These are phyloP conservation scores for Tiaroga cobitis DNA, from an alignment of 2,797 vertebrate species.

Conservation along the genomic window DNA sequence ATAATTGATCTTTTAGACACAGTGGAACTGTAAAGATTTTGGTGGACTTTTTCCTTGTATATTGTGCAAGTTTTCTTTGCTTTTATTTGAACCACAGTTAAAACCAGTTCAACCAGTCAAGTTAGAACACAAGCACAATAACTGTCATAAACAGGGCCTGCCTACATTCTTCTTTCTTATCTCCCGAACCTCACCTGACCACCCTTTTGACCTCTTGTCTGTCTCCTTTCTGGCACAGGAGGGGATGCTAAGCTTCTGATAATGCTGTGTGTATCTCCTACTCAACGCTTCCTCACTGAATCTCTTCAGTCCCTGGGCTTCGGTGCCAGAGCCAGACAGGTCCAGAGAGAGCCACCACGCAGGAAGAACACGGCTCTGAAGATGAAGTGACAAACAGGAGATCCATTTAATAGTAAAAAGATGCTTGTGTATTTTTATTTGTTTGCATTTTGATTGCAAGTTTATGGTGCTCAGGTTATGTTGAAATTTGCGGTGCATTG, in stretches of 20 bases:
- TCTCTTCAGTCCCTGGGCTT: conserved; percentile 84
- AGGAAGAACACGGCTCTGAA: conserved; percentile 71
- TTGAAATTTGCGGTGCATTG: neutral
- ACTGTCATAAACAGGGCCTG: neutral
- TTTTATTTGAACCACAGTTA: neutral
- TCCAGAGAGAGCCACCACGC: conserved; percentile 73
- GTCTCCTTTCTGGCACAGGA: conserved; percentile 75
- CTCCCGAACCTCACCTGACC: neutral
- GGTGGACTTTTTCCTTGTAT: neutral
- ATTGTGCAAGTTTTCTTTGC: neutral
- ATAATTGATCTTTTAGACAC: neutral
- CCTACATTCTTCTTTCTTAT: neutral
- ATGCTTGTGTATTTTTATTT: neutral
- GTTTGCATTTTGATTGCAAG: neutral
- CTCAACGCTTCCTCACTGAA: conserved; percentile 79
- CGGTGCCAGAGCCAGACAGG: conserved; percentile 78
- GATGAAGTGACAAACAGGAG: conserved; percentile 62
- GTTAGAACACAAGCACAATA: neutral
- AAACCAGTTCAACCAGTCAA: conserved; percentile 7
- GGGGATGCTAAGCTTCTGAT: conserved; percentile 86
- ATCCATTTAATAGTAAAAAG: neutral
- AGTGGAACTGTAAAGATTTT: neutral
- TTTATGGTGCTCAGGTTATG: neutral
- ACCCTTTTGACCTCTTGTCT: neutral
- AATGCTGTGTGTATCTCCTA: conserved; percentile 85